These are phyloP conservation scores for Buphagus erythrorhynchus DNA, from an alignment of 2,797 vertebrate genomes.

Conservation along the genomic window DNA sequence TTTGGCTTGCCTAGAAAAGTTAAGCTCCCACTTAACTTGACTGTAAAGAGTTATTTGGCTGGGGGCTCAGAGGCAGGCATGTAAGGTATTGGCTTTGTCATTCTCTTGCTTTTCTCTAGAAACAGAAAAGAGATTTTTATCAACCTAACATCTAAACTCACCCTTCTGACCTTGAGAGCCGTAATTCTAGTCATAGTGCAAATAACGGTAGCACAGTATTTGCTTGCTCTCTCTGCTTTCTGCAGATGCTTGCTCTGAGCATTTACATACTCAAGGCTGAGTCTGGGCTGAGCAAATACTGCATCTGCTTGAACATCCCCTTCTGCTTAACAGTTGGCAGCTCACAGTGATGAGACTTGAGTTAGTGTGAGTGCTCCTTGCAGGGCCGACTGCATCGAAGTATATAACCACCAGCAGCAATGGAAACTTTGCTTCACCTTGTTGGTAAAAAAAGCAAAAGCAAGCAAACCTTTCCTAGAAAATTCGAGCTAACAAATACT, in stretches of 20 bases:
- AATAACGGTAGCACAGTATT: neutral
- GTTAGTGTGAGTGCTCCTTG: neutral
- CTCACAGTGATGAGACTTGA: neutral
- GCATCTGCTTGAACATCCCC: neutral
- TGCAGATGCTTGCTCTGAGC: neutral
- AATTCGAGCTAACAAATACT: neutral
- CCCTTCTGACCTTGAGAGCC: neutral
- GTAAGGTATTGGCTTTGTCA: neutral
- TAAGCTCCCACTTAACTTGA: neutral
- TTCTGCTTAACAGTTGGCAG: neutral
- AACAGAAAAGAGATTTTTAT: neutral
- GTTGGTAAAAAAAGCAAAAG: neutral
- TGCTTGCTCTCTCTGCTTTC: neutral
- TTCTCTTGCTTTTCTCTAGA: neutral
- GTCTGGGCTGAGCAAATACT: neutral
- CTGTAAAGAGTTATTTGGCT: neutral
- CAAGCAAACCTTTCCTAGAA: neutral
- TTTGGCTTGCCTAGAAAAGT: neutral
- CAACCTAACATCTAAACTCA: neutral
- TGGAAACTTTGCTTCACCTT: neutral
- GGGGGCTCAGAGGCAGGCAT: neutral
- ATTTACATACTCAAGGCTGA: neutral
- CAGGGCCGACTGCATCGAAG: neutral
- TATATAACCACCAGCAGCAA: neutral
- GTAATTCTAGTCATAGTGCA: neutral